Percentiles rank a stretch among this genome's conserved stretches.
These are phyloP conservation scores for Lasius fuliginosus DNA, from an alignment of 2,888 invertebrate genomes.

Conservation along the genomic window DNA sequence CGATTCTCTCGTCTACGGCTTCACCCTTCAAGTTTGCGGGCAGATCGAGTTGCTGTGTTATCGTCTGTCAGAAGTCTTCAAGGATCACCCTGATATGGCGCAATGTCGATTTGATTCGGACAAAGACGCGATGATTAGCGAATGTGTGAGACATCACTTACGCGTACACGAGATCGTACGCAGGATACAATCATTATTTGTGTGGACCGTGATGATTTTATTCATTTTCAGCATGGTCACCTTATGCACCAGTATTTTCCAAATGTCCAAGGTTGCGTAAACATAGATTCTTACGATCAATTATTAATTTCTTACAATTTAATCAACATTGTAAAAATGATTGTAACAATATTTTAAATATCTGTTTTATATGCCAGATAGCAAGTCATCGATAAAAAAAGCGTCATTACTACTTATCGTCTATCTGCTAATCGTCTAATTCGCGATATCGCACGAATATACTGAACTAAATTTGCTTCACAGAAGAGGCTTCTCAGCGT, in stretches of 20 bases:
- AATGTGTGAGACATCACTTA: slow-evolving; percentile 59
- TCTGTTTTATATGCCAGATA: background rate
- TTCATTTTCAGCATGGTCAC: slow-evolving; percentile 69
- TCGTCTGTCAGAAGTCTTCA: slow-evolving; percentile 56
- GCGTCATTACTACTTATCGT: background rate
- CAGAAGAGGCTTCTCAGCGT: slow-evolving; percentile 61
- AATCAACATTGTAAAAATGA: background rate
- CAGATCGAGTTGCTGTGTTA: slow-evolving; percentile 69
- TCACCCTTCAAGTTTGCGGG: slow-evolving; percentile 68
- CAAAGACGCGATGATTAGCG: slow-evolving; percentile 15
- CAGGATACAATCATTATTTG: slow-evolving; percentile 66
- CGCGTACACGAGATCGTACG: slow-evolving; percentile 58
- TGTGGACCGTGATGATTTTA: slow-evolving; percentile 64
- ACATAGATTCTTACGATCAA: background rate
- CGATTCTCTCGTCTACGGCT: slow-evolving; percentile 68
- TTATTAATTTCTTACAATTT: background rate
- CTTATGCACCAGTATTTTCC: slow-evolving; percentile 73
- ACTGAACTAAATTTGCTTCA: background rate
- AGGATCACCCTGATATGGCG: background rate
- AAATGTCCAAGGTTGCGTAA: slow-evolving; percentile 66
- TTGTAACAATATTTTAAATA: slow-evolving; percentile 6
- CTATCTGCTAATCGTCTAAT: slow-evolving; percentile 8
- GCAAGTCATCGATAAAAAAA: background rate
- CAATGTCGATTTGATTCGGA: background rate
- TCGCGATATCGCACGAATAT: background rate